Evolutionary conservation across 2,888 invertebrate species (phyloP), one percentile per base, ranked within the genome.

Genomic region (Ernsta delagoae): DNA sequence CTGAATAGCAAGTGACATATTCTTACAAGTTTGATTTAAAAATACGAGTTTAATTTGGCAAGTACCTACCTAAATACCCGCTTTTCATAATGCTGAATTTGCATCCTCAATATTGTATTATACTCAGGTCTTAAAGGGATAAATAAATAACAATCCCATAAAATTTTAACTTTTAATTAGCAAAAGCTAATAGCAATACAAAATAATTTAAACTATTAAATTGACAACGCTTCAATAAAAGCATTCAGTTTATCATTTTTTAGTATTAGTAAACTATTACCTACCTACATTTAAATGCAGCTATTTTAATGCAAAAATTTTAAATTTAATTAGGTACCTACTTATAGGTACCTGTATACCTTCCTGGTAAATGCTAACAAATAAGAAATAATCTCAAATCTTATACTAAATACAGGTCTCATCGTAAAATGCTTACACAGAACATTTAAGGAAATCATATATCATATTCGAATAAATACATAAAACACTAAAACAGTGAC

Each of bases 181-280:
- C 56, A 43, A 57, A 65, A 65, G 64, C 64, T 65, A 65, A 57
- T 41, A 31, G 60, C 54, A 45, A 34, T 65, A 65, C 56, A 56
- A 64, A 65, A 59, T 31, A 48, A 50, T 66, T 59, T 43, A 34
- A 3, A 57, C 8, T 7, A 50, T 65, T 57, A 54, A 65, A 45
- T 65, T 65, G 64, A 57, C 57, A 62, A 62, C 8, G 53, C 53
- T 53, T 62, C 62, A 62, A 53, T 41, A 57, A 57, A 61, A 62
- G 62, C 62, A 62, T 53, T 36, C 1, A 36, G n/a, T 12, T 57
- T 9, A 31, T 31, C 9, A 11, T 24, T 1, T 31, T 31, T 31
- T 31, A 24, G 31, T 54, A 16, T 12, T 12, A 12, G 8, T 12
- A 12, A 24, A 3, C 24, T 24, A 24, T 24, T 48, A 5, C 12